Percentiles rank a stretch among this genome's conserved stretches.
Conservation (phyloP, 2,888 invertebrate species). For the Lepidonotus clava region DNA sequence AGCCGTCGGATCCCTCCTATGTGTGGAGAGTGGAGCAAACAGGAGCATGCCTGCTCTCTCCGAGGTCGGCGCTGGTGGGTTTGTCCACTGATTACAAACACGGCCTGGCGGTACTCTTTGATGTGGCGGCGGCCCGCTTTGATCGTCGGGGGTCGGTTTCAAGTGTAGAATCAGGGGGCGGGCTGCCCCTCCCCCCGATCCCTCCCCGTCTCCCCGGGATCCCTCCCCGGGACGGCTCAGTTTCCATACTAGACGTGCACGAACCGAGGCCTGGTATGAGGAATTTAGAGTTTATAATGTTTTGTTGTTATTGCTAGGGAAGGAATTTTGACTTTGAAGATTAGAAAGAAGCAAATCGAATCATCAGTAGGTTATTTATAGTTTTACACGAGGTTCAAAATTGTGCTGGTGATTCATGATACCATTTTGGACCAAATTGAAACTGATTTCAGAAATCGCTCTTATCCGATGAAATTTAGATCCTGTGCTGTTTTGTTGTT, state of each 20-base stretch:
- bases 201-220: not conserved
- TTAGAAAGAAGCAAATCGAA: too few species aligned
- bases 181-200: constrained; percentile 1
- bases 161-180: constrained; percentile 9
- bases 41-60: not conserved
- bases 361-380: too few species aligned
- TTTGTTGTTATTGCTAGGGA: not conserved
- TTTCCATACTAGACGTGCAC: not conserved
- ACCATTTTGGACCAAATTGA: too few species aligned
- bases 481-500: too few species aligned
- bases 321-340: too few species aligned
- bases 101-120: not conserved
- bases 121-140: not conserved
- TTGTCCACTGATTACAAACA: constrained; percentile 1
- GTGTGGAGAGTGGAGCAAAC: too few species aligned
- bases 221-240: not conserved
- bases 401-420: too few species aligned
- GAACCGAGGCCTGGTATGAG: not conserved
- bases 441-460: too few species aligned
- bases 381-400: too few species aligned
- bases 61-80: not conserved
- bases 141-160: not conserved
- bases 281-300: not conserved
- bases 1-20: too few species aligned
- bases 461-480: too few species aligned